phyloP scores from a whole-genome alignment of 2,888 invertebrate species.

The Diploptera punctata region DNA sequence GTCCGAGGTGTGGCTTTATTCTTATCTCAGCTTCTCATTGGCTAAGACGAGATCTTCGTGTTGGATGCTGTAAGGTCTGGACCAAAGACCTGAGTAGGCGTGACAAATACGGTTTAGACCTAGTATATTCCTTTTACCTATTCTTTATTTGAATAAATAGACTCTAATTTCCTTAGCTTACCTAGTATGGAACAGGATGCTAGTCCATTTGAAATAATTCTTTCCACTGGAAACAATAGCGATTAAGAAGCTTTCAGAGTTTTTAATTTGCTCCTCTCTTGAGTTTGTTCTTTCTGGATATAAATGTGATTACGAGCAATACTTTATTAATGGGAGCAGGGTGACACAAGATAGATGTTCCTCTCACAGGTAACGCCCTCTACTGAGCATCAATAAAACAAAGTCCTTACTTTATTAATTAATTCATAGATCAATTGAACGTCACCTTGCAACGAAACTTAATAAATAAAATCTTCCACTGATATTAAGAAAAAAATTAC shows the following conservation, averaged over 20 bases:
- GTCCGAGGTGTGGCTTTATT: conserved; percentile 7
- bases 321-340: no score
- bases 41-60: conserved; percentile 15
- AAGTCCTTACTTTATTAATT: no score
- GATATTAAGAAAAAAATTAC: no score
- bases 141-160: conserved; percentile 29
- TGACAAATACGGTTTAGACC: conserved; percentile 2
- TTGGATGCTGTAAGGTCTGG: conserved; percentile 27
- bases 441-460: no score
- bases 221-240: background rate
- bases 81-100: conserved; percentile 24
- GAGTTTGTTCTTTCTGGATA: no score
- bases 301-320: no score
- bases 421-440: no score
- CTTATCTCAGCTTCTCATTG: conserved; percentile 5
- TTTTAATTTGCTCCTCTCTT: no score
- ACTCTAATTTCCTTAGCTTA: background rate
- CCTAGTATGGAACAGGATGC: conserved; percentile 1
- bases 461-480: no score
- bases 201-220: background rate
- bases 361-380: no score
- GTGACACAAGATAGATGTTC: no score
- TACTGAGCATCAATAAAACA: no score
- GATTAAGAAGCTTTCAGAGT: background rate
- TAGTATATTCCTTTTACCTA: conserved; percentile 2